Evolutionary conservation across 2,888 invertebrate genomes (phyloP), one percentile per base, ranked within the genome.

Genomic region (Euplexia lucipara): DNA sequence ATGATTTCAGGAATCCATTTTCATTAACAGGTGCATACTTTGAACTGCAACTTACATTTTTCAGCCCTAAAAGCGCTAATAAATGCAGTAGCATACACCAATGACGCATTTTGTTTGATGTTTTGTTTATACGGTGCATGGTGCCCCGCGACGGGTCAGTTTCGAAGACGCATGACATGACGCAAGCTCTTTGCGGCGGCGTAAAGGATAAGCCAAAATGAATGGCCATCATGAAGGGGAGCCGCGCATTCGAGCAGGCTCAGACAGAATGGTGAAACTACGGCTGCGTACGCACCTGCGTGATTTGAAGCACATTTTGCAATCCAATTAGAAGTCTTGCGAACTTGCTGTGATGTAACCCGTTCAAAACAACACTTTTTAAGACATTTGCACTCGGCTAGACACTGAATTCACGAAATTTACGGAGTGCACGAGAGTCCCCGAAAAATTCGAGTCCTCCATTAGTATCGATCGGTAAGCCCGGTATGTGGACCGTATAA

Each of bases 261-360:
- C 98, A 98, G 97, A 97, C 96, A 96, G 97, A 96, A 96, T 96
- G 96, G 96, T 96, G 95, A 96, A 97, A 97, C 96, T 97, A 98
- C 98, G 98, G 96, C 98, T 98, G 98, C 98, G 98, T 98, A 98
- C 98, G 98, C 98, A 98, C 98, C 98, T 98, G 98, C 97, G 98
- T 98, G 97, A 94, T 95, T 95, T 93, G 94, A 92, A 90, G 92
- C 88, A 92, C 95, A 95, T 95, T 91, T 92, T 91, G 90, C 88
- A 90, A 90, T 90, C 91, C 89, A 90, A 91, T 92, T 92, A 88
- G 90, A 92, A 89, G 83, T 90, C 91, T 88, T 86, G 86, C 84
- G 81, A 91, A 86, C 86, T 91, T 88, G 88, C 90, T 89, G 93
- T 95, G 95, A 95, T 95, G 95, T 95, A 95, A 95, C 94, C 88